These are phyloP conservation scores for Herpetotheres cachinnans DNA, from an alignment of 2,113 vertebrate genomes.

Conservation along the genomic window DNA sequence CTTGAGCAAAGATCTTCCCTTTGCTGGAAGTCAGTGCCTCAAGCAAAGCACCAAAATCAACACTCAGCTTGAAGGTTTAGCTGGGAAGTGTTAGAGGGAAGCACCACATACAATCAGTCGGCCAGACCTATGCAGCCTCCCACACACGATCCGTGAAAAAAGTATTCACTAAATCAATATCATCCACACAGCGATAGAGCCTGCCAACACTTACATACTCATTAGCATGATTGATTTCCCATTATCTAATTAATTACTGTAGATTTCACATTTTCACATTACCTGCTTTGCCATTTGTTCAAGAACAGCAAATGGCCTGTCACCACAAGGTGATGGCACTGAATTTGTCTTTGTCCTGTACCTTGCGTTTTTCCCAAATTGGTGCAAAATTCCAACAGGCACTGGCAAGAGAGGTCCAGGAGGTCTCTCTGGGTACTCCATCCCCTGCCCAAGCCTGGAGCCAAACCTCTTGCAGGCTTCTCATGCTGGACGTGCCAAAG, in stretches of 20 bases:
- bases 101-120: not conserved
- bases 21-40: not conserved
- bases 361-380: not conserved
- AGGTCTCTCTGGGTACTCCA: not conserved
- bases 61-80: not conserved
- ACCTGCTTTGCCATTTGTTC: not conserved
- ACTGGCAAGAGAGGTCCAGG: not conserved
- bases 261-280: not conserved
- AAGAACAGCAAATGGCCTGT: not conserved
- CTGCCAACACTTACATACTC: not conserved
- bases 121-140: not conserved
- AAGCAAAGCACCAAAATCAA: not conserved
- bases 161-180: not conserved
- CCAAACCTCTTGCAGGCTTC: not conserved
- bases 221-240: conserved; percentile 20
- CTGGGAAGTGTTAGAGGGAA: not conserved
- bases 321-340: not conserved
- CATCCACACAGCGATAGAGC: not conserved
- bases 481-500: not conserved
- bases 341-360: not conserved
- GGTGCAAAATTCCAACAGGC: not conserved
- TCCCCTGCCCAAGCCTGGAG: not conserved
- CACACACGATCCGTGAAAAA: not conserved
- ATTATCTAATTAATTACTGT: conserved; percentile 13
- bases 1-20: not conserved